These are phyloP conservation scores for Antitype chi DNA, from an alignment of 2,888 invertebrate genomes.

Conservation along the genomic window DNA sequence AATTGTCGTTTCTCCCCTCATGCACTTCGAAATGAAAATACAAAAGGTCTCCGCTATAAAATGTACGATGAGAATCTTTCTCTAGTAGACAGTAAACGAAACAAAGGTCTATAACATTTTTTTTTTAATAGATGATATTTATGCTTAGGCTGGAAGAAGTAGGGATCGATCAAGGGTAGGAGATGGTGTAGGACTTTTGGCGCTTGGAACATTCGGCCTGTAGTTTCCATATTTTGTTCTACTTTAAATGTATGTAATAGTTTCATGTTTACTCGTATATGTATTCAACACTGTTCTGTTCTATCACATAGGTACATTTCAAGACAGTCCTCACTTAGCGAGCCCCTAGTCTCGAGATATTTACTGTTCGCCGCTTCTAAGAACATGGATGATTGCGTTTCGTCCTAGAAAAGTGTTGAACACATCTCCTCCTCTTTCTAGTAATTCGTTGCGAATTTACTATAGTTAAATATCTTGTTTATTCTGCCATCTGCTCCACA, in stretches of 20 bases:
- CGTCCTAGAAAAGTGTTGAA: conserved; percentile 12
- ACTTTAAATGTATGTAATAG: neutral
- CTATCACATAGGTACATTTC: neutral
- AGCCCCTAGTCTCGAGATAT: conserved; percentile 7
- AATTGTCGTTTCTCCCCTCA: conserved; percentile 43
- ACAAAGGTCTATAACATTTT: neutral
- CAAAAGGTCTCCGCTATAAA: conserved; percentile 17
- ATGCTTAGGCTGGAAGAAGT: neutral
- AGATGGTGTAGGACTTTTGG: neutral
- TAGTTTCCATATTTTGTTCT: conserved; percentile 1
- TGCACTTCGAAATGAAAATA: conserved; percentile 13
- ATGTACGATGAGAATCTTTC: neutral
- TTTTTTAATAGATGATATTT: too few species aligned
- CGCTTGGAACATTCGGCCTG: neutral
- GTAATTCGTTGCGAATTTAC: neutral
- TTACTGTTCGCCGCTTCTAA: conserved; percentile 20
- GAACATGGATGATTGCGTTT: conserved; percentile 29
- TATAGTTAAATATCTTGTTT: neutral
- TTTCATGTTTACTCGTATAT: neutral
- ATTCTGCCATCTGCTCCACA: neutral
- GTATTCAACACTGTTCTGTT: neutral
- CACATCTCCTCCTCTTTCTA: neutral
- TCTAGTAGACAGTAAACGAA: neutral
- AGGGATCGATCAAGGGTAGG: neutral
- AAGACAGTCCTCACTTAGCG: neutral